A percentile compares a stretch with the other conserved stretches of the same genome.
These are phyloP conservation scores for Hipparchia sbordonii DNA, from an alignment of 2,888 invertebrate species.

Conservation along the genomic window DNA sequence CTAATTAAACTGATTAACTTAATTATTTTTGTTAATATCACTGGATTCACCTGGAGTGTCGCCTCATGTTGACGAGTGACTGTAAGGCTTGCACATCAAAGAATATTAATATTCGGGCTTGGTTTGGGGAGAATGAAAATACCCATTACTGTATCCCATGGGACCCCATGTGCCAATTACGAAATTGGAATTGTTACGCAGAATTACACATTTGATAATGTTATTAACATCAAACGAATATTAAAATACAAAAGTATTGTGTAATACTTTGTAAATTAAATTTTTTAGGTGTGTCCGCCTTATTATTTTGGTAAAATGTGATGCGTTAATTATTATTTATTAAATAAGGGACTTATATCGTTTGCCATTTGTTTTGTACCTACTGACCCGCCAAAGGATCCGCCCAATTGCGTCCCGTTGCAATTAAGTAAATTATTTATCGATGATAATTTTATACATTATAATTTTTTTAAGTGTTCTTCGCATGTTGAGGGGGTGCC, in stretches of 20 bases:
- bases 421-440: constrained; percentile 3
- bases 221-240: constrained; percentile 21
- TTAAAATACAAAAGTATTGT: constrained; percentile 12
- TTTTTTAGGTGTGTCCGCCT: constrained; percentile 18
- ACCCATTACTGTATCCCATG: constrained; percentile 45
- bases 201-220: constrained; percentile 39
- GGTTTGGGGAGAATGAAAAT: constrained; percentile 32
- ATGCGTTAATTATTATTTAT: constrained; percentile 2
- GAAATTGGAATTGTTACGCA: constrained; percentile 49
- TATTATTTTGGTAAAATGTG: constrained; percentile 17
- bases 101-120: constrained; percentile 40
- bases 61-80: constrained; percentile 45
- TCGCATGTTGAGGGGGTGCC: neutral
- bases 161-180: constrained; percentile 47
- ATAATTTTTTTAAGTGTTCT: neutral
- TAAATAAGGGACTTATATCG: neutral
- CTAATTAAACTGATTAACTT: neutral
- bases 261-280: constrained; percentile 23
- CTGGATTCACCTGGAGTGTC: constrained; percentile 47
- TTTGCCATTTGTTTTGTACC: neutral
- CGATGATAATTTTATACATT: neutral
- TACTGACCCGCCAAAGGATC: constrained; percentile 7
- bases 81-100: constrained; percentile 32
- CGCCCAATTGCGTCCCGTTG: constrained; percentile 6
- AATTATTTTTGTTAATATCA: neutral